These are phyloP conservation scores for Vireo griseus DNA, from an alignment of 2,797 vertebrate species.

Conservation along the genomic window DNA sequence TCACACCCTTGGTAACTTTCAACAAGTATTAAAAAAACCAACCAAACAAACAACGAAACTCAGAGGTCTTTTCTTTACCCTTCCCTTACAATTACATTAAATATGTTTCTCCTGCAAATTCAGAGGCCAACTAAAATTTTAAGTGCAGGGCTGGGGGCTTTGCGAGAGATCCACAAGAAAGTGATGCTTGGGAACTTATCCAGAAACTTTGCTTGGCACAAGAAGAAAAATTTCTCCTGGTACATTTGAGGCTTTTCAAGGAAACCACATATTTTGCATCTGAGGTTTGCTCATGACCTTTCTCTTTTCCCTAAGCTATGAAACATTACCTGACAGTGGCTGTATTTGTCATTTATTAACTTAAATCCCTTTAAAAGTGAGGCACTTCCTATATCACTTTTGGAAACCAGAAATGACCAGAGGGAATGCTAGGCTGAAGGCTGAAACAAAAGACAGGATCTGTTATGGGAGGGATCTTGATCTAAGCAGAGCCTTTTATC, in stretches of 20 bases:
- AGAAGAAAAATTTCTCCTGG: background rate
- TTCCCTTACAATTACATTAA: background rate
- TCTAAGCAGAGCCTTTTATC: background rate
- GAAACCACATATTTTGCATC: slow-evolving; percentile 7
- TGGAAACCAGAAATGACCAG: background rate
- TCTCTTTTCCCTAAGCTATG: background rate
- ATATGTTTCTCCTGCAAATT: background rate
- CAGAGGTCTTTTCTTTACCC: background rate
- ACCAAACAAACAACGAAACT: background rate
- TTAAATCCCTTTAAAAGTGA: background rate
- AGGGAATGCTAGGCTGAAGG: background rate
- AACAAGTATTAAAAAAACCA: background rate
- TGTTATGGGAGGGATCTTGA: background rate
- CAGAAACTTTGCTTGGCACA: background rate
- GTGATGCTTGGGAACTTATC: background rate
- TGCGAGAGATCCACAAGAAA: background rate
- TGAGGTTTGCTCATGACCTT: slow-evolving; percentile 22
- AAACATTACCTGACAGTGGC: background rate
- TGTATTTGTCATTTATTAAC: background rate
- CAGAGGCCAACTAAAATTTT: background rate
- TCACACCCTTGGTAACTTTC: background rate
- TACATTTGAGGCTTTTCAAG: slow-evolving; percentile 35
- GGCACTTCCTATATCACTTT: background rate
- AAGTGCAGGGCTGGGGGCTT: background rate
- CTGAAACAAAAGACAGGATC: background rate